Evolutionary conservation across 1,140 invertebrate genomes (phyloP).

Genomic region (Catajapyx aquilonaris): DNA sequence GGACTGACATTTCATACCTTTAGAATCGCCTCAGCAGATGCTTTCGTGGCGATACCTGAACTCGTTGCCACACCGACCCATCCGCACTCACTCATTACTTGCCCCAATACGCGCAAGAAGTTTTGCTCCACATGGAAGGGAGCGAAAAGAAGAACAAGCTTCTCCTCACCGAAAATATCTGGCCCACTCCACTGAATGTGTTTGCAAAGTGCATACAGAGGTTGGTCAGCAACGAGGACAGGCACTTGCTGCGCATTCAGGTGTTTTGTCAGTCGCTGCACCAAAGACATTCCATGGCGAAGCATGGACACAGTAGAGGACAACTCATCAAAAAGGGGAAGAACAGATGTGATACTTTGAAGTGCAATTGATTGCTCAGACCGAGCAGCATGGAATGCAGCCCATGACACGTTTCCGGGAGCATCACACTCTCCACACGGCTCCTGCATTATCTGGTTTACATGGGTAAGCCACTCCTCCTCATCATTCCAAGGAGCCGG

Average conservation of each 20-base stretch:
- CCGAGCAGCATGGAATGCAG: too few species aligned
- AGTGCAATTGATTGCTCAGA: too few species aligned
- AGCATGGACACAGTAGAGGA: too few species aligned
- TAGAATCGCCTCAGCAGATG: neutral
- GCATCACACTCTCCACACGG: too few species aligned
- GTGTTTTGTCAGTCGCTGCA: too few species aligned
- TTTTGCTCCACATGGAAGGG: slow-evolving; percentile 10
- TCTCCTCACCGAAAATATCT: slow-evolving; percentile 10
- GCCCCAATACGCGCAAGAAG: slow-evolving; percentile 4
- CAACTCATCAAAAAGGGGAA: too few species aligned
- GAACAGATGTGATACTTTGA: too few species aligned
- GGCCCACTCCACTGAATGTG: slow-evolving; percentile 8
- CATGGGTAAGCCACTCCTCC: too few species aligned
- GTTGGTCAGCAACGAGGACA: slow-evolving; percentile 5
- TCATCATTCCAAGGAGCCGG: too few species aligned
- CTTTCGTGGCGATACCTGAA: slow-evolving; percentile 7
- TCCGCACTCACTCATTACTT: slow-evolving; percentile 1
- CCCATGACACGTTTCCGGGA: slow-evolving; percentile 2
- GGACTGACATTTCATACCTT: too few species aligned
- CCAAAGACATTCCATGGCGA: too few species aligned
- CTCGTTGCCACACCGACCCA: slow-evolving; percentile 6
- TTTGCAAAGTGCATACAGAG: slow-evolving; percentile 4
- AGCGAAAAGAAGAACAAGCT: slow-evolving; percentile 8
- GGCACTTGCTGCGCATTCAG: slow-evolving; percentile 1
- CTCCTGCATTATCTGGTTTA: too few species aligned